These are phyloP conservation scores for Ctenoplectra terminalis DNA, from an alignment of 1,140 invertebrate genomes.

Conservation along the genomic window DNA sequence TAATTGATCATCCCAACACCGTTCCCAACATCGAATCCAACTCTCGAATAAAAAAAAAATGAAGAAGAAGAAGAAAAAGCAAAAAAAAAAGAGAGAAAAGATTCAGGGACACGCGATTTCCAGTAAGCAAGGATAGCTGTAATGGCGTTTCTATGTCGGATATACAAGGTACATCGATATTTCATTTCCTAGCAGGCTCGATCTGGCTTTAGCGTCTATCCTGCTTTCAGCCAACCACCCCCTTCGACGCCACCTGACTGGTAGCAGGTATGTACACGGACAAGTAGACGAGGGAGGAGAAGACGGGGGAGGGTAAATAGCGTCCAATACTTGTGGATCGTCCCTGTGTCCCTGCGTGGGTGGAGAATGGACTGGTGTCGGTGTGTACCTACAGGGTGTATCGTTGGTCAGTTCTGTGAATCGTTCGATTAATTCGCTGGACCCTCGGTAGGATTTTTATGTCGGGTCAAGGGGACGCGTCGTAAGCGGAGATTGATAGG, in stretches of 20 bases:
- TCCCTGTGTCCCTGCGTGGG: conserved; percentile 14
- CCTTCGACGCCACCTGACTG: conserved; percentile 27
- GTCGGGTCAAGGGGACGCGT: not conserved
- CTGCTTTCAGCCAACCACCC: not conserved
- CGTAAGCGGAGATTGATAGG: not conserved
- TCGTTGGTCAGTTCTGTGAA: conserved; percentile 23
- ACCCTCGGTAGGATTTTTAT: not conserved
- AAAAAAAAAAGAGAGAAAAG: not conserved
- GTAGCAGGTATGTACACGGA: conserved; percentile 52
- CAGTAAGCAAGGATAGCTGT: conserved; percentile 37
- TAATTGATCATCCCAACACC: not conserved
- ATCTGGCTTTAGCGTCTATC: conserved; percentile 33
- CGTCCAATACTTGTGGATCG: not conserved
- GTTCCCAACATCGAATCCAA: not conserved
- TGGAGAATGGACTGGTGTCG: not conserved
- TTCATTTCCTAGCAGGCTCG: conserved; percentile 60
- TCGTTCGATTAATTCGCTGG: conserved; percentile 14
- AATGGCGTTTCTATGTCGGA: conserved; percentile 75
- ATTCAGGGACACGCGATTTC: not conserved
- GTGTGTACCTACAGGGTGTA: conserved; percentile 7
- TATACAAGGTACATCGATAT: conserved; percentile 71
- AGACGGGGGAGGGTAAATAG: not conserved
- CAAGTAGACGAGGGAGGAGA: not conserved
- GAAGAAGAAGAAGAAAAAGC: not conserved
- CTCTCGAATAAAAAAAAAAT: not conserved